phyloP scores from a whole-genome alignment of 2,888 invertebrate species.

The Microchrysa polita region DNA sequence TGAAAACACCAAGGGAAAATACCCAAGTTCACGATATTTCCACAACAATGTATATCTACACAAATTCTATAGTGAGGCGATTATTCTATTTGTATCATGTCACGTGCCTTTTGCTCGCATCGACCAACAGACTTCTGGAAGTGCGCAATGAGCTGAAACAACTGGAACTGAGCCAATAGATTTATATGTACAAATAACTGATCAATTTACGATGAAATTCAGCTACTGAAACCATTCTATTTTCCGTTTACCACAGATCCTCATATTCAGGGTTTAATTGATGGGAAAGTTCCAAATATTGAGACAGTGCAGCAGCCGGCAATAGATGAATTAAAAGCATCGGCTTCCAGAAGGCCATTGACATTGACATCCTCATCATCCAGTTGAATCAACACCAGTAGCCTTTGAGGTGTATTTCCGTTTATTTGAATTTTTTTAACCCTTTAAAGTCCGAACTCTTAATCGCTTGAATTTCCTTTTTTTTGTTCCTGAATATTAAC shows the following conservation, averaged over 20 bases:
- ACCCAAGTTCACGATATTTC: conserved; percentile 57
- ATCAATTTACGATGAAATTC: conserved; percentile 71
- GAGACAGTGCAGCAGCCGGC: conserved; percentile 51
- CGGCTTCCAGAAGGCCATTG: background rate
- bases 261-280: conserved; percentile 56
- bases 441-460: no score
- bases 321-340: background rate
- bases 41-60: conserved; percentile 59
- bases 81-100: conserved; percentile 59
- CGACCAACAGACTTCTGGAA: conserved; percentile 65
- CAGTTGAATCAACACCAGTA: conserved; percentile 45
- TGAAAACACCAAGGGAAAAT: conserved; percentile 56
- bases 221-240: conserved; percentile 67
- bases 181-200: conserved; percentile 75
- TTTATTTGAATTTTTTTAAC: no score
- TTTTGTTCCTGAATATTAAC: no score
- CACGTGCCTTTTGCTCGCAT: conserved; percentile 57
- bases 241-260: conserved; percentile 65
- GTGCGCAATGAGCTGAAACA: conserved; percentile 67
- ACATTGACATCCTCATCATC: background rate
- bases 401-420: no score
- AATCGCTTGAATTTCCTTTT: no score
- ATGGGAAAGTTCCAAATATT: conserved; percentile 49
- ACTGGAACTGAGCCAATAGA: conserved; percentile 68
- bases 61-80: conserved; percentile 59